Percentiles rank a stretch among this genome's conserved stretches.
Conservation (phyloP, 2,113 vertebrate species). For the Rousettus leschenaultii region DNA sequence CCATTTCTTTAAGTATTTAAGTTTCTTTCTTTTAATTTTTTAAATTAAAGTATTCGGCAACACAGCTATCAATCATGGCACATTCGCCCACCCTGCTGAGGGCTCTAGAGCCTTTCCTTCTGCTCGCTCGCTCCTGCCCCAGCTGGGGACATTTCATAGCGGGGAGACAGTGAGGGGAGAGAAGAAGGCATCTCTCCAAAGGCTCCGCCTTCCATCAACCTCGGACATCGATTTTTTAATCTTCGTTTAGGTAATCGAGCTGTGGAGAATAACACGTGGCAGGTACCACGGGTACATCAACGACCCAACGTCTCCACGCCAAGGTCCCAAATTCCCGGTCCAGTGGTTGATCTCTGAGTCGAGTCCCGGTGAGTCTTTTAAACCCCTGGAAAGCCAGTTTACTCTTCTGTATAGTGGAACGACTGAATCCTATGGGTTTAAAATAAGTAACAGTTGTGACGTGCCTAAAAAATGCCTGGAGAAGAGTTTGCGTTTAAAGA, state of each 20-base stretch:
- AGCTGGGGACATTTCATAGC: background rate
- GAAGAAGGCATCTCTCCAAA: background rate
- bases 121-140: fast-evolving
- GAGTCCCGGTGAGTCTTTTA: background rate
- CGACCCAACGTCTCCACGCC: fast-evolving
- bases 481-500: fast-evolving
- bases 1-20: background rate
- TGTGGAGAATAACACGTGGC: background rate
- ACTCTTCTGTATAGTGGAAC: background rate
- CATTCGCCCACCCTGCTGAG: fast-evolving
- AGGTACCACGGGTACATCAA: background rate
- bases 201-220: fast-evolving
- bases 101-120: background rate
- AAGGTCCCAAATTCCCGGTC: fast-evolving
- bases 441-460: background rate
- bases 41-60: background rate
- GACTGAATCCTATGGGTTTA: background rate
- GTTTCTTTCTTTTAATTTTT: too few relatives aligned
- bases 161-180: fast-evolving
- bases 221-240: background rate
- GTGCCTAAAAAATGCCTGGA: background rate
- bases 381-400: background rate
- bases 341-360: background rate
- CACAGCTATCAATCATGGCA: fast-evolving
- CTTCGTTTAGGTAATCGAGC: background rate